phyloP scores from a whole-genome alignment of 2,113 vertebrate genomes.

The Catharus minimus region DNA sequence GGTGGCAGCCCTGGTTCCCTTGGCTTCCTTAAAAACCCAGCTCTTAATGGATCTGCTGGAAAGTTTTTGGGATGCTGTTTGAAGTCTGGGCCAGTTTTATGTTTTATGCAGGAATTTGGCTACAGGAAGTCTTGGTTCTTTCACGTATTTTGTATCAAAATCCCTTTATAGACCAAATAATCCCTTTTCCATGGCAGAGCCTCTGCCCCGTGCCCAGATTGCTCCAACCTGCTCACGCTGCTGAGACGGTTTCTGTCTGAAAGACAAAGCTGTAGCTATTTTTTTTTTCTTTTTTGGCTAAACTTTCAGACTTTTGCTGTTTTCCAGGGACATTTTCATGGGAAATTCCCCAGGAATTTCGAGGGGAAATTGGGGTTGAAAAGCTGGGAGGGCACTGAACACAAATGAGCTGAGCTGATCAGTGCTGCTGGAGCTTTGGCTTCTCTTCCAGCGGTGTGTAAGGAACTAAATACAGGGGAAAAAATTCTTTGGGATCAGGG shows the following conservation, averaged over 20 bases:
- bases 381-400: not conserved
- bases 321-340: not conserved
- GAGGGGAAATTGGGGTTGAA: not conserved
- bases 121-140: not conserved
- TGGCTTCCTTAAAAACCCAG: not conserved
- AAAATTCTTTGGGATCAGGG: not conserved
- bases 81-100: not conserved
- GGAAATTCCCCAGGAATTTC: not conserved
- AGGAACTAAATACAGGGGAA: fast-evolving
- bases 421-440: not conserved
- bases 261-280: not conserved
- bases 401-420: not conserved
- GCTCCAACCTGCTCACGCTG: not conserved
- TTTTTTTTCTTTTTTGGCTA: not conserved
- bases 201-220: not conserved
- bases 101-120: slow-evolving; percentile 51
- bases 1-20: not conserved
- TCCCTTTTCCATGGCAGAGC: not conserved
- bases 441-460: not conserved
- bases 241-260: not conserved
- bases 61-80: slow-evolving; percentile 8
- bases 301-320: not conserved
- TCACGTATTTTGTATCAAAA: slow-evolving; percentile 21
- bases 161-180: slow-evolving; percentile 24
- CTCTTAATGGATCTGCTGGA: not conserved